phyloP scores from a whole-genome alignment of 1,140 invertebrate genomes.

The Pogonomyrmex californicus region DNA sequence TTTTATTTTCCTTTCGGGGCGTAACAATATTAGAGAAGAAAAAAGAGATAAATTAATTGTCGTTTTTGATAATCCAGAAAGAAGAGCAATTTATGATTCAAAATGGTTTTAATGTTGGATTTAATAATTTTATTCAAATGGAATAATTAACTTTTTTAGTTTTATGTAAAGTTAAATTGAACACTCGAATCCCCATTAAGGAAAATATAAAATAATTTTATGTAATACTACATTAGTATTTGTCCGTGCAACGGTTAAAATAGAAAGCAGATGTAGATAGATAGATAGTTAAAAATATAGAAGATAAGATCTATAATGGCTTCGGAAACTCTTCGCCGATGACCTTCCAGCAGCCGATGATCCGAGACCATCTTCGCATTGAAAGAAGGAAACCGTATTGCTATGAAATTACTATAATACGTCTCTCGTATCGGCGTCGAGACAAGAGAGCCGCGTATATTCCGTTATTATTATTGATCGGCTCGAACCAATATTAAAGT shows the following conservation, averaged over 20 bases:
- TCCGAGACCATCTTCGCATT: constrained; percentile 33
- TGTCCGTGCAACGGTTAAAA: neutral
- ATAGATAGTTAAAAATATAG: no score
- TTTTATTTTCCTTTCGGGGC: neutral
- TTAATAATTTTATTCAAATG: neutral
- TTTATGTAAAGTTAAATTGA: neutral
- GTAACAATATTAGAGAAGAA: neutral
- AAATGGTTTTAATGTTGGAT: neutral
- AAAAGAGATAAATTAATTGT: neutral
- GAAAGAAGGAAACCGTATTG: constrained; percentile 51
- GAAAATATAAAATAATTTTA: neutral
- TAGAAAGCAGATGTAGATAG: no score
- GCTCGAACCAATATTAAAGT: constrained; percentile 83
- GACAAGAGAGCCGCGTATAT: constrained; percentile 80
- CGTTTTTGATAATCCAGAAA: neutral
- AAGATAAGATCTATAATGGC: neutral
- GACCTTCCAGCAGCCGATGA: constrained; percentile 41
- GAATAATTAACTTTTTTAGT: neutral
- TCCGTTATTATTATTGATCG: constrained; percentile 86
- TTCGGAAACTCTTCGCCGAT: constrained; percentile 24
- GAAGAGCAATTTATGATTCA: neutral
- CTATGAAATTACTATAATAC: constrained; percentile 86
- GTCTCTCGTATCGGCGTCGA: constrained; percentile 74
- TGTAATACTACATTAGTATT: neutral
- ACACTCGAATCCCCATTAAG: neutral